Conservation (phyloP, 2,113 vertebrate genomes). For the human (Homo sapiens) region DNA sequence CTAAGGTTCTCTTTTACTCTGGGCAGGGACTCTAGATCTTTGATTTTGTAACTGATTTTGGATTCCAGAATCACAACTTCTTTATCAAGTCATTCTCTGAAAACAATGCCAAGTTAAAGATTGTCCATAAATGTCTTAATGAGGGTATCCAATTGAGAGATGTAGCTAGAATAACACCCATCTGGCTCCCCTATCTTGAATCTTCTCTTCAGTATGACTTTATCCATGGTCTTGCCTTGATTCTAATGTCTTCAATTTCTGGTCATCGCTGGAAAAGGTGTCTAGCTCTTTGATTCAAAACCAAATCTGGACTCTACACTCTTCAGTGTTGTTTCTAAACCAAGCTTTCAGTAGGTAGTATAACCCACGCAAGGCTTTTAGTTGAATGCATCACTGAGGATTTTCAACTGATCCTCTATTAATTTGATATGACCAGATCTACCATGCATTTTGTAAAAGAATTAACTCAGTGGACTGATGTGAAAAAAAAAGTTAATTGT, state of each 20-base stretch:
- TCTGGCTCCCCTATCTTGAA: background rate
- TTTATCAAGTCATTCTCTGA: slow-evolving; percentile 41
- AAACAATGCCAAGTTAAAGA: background rate
- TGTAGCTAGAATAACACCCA: background rate
- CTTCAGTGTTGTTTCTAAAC: background rate
- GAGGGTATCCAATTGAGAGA: background rate
- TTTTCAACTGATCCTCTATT: background rate
- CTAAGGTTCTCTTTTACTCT: background rate
- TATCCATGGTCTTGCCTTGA: background rate
- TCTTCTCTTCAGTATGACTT: background rate
- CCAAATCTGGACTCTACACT: slow-evolving; percentile 29
- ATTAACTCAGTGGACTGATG: background rate
- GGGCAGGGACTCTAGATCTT: background rate
- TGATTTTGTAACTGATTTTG: slow-evolving; percentile 29
- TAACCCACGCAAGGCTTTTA: slow-evolving; percentile 7
- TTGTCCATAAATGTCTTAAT: slow-evolving; percentile 14
- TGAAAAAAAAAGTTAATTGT: background rate
- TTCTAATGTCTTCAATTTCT: background rate
- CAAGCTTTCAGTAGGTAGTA: background rate
- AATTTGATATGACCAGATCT: background rate
- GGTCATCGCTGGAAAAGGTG: background rate
- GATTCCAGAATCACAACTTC: slow-evolving; percentile 27
- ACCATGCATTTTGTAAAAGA: background rate
- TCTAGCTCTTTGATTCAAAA: slow-evolving; percentile 39
- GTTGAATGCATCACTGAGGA: background rate